Evolutionary conservation across 2,888 invertebrate genomes (phyloP).

Genomic region (Eulithis testata): DNA sequence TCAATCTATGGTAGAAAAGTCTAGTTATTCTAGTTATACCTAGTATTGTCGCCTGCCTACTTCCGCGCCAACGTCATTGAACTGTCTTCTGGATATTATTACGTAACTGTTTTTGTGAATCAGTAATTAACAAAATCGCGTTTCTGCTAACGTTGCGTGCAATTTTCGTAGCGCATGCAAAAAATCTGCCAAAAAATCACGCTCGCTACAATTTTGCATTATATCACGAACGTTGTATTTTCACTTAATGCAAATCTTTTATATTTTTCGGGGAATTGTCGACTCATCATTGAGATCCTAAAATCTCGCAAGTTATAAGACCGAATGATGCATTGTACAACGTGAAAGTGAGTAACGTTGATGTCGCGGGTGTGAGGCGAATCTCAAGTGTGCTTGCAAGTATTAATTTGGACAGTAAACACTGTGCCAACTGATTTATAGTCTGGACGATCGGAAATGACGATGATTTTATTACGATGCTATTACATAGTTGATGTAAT

Average conservation of each 20-base stretch:
- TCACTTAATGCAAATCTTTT: constrained; percentile 1
- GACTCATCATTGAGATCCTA: constrained; percentile 8
- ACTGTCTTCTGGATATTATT: constrained; percentile 3
- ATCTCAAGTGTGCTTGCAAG: constrained; percentile 49
- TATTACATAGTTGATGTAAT: constrained; percentile 18
- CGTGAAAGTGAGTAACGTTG: constrained; percentile 74
- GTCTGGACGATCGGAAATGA: constrained; percentile 27
- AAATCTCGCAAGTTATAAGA: constrained; percentile 40
- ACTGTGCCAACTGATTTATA: constrained; percentile 36
- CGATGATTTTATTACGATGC: constrained; percentile 24
- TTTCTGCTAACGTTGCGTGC: constrained; percentile 15
- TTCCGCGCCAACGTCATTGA: background rate
- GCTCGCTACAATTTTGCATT: constrained; percentile 16
- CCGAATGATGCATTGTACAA: constrained; percentile 60
- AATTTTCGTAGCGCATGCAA: constrained; percentile 15
- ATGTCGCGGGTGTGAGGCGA: constrained; percentile 58
- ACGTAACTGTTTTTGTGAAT: constrained; percentile 2
- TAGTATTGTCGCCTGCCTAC: too few species aligned
- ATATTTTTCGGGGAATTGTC: background rate
- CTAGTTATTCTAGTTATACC: too few species aligned
- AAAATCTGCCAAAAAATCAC: constrained; percentile 15
- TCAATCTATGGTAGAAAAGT: too few species aligned
- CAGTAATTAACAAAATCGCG: constrained; percentile 6
- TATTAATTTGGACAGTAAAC: constrained; percentile 44
- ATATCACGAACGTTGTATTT: constrained; percentile 27